phyloP scores from a whole-genome alignment of 2,888 invertebrate genomes.

The Drepanosiphum platanoidis region DNA sequence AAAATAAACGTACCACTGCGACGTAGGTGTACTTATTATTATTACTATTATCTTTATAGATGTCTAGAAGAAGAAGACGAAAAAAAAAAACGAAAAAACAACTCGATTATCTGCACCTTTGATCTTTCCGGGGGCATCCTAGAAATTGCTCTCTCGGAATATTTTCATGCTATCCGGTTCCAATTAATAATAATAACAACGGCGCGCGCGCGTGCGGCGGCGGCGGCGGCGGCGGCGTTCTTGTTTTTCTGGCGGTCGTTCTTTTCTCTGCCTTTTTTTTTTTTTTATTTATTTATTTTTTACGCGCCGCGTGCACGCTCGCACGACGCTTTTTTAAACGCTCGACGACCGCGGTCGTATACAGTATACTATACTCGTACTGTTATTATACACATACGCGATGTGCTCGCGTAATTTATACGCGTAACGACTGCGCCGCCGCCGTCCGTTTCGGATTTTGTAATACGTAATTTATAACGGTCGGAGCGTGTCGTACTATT shows the following conservation, averaged over 20 bases:
- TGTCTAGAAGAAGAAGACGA: constrained; percentile 65
- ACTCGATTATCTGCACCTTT: constrained; percentile 48
- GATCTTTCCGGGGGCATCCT: constrained; percentile 54
- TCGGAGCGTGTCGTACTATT: too few species aligned
- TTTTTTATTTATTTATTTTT: background rate
- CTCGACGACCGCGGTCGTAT: background rate
- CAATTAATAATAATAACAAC: constrained; percentile 50
- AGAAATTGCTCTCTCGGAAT: constrained; percentile 54
- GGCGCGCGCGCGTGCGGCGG: background rate
- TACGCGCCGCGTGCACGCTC: background rate
- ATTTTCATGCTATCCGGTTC: constrained; percentile 57
- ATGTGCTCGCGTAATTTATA: background rate
- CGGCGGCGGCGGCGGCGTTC: background rate
- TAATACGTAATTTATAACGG: too few species aligned
- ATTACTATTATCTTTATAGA: background rate
- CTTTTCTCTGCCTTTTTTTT: background rate
- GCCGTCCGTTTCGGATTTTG: too few species aligned
- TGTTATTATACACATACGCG: too few species aligned
- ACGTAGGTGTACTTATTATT: background rate
- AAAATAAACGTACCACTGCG: background rate
- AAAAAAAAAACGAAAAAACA: constrained; percentile 45
- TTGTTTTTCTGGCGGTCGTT: constrained; percentile 1
- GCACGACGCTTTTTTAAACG: constrained; percentile 1
- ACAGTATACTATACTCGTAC: too few species aligned
- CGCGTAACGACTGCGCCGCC: too few species aligned